These are phyloP conservation scores for Yoshiicerus persimilis DNA, from an alignment of 1,140 invertebrate genomes.

Conservation along the genomic window DNA sequence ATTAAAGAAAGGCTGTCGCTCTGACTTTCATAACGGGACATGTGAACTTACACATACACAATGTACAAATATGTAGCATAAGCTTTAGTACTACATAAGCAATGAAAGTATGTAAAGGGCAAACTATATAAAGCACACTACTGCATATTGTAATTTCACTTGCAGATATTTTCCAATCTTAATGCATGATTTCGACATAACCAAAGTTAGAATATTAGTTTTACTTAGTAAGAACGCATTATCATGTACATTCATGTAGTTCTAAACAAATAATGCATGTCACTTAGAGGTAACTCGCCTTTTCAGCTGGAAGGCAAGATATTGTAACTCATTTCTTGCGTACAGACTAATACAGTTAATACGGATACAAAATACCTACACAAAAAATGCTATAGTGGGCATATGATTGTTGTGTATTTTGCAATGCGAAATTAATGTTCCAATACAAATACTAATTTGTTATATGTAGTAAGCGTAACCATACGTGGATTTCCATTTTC, in stretches of 20 bases:
- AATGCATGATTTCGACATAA: neutral
- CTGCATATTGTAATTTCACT: neutral
- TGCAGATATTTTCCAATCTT: neutral
- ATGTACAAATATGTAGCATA: neutral
- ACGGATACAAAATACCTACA: neutral
- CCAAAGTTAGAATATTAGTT: slow-evolving; percentile 13
- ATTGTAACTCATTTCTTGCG: neutral
- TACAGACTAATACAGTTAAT: neutral
- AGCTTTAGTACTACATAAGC: neutral
- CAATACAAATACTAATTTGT: neutral
- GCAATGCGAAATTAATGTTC: neutral
- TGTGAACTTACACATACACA: slow-evolving; percentile 9
- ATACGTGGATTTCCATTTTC: neutral
- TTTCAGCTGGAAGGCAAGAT: neutral
- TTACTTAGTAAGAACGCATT: neutral
- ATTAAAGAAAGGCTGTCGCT: slow-evolving; percentile 8
- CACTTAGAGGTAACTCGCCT: slow-evolving; percentile 10
- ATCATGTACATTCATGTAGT: slow-evolving; percentile 1
- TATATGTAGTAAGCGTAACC: neutral
- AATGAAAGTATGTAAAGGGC: neutral
- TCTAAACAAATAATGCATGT: slow-evolving; percentile 18
- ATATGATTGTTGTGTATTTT: neutral
- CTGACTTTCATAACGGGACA: slow-evolving; percentile 2
- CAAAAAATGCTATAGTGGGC: neutral
- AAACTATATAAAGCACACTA: neutral